These are phyloP conservation scores for Pelodiscus sinensis DNA, from an alignment of 2,113 vertebrate genomes.

Conservation along the genomic window DNA sequence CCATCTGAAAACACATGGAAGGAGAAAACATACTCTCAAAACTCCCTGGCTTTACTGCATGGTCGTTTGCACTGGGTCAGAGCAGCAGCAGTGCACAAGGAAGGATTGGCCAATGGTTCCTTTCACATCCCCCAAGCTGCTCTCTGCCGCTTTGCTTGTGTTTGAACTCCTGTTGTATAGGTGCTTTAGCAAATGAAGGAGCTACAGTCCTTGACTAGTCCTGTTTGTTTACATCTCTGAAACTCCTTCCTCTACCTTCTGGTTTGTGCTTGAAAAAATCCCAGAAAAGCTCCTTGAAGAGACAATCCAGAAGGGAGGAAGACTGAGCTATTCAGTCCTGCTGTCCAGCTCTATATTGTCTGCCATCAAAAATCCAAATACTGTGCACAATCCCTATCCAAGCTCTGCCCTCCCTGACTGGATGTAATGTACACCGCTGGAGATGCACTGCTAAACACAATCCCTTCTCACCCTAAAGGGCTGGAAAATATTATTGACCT, in stretches of 20 bases:
- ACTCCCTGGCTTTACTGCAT: not conserved
- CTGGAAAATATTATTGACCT: no score
- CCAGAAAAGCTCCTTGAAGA: not conserved
- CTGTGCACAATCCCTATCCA: not conserved
- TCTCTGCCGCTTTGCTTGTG: not conserved
- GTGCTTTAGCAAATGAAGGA: fast-evolving
- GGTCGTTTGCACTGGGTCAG: not conserved
- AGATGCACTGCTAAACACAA: fast-evolving
- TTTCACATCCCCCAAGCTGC: not conserved
- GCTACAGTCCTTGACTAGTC: not conserved
- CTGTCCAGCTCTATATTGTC: not conserved
- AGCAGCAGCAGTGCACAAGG: not conserved
- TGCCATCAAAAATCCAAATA: not conserved
- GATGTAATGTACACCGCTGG: not conserved
- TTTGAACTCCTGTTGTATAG: not conserved
- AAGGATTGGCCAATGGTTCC: not conserved
- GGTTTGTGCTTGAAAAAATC: not conserved
- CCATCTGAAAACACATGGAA: not conserved
- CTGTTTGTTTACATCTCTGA: not conserved
- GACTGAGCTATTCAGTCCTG: not conserved
- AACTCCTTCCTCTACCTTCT: not conserved
- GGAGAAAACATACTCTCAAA: fast-evolving
- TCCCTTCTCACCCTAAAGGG: fast-evolving
- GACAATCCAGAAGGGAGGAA: not conserved
- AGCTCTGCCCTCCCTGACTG: not conserved